Evolutionary conservation across 2,888 invertebrate species (phyloP).

Genomic region (Luperina nickerlii): DNA sequence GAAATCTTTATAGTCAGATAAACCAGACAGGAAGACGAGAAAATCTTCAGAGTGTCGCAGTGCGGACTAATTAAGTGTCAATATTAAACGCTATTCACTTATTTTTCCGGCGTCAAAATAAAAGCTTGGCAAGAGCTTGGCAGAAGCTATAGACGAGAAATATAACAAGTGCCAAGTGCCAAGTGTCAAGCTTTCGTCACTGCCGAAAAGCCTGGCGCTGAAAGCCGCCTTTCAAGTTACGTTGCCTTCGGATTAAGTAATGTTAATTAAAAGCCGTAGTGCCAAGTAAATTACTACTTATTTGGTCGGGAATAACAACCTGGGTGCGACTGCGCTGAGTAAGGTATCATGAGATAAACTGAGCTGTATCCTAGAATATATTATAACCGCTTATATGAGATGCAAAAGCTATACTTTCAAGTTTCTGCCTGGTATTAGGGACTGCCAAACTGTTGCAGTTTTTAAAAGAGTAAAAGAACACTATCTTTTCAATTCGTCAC

Average conservation of each 20-base stretch:
- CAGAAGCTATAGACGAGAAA: slow-evolving; percentile 14
- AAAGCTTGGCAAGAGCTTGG: slow-evolving; percentile 29
- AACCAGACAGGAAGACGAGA: background rate
- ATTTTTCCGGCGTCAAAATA: slow-evolving; percentile 16
- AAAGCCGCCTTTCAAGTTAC: slow-evolving; percentile 37
- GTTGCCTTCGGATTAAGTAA: background rate
- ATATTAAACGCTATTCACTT: slow-evolving; percentile 33
- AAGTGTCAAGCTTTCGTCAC: slow-evolving; percentile 24
- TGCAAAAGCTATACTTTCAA: background rate
- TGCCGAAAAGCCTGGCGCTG: slow-evolving; percentile 17
- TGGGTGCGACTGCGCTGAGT: background rate
- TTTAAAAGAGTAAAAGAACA: too few relatives aligned
- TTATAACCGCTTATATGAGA: background rate
- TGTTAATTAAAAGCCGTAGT: slow-evolving; percentile 31
- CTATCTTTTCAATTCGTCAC: too few relatives aligned
- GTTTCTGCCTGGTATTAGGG: too few relatives aligned
- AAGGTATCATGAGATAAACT: background rate
- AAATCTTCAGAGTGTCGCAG: slow-evolving; percentile 34
- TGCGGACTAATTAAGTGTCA: slow-evolving; percentile 53
- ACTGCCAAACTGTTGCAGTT: too few relatives aligned
- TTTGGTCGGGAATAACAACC: background rate
- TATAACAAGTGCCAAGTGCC: slow-evolving; percentile 32
- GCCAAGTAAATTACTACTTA: background rate
- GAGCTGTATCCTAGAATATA: background rate
- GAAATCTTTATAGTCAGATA: background rate